Evolutionary conservation across 2,113 vertebrate genomes (phyloP).

Genomic region (Mastomys natalensis): DNA sequence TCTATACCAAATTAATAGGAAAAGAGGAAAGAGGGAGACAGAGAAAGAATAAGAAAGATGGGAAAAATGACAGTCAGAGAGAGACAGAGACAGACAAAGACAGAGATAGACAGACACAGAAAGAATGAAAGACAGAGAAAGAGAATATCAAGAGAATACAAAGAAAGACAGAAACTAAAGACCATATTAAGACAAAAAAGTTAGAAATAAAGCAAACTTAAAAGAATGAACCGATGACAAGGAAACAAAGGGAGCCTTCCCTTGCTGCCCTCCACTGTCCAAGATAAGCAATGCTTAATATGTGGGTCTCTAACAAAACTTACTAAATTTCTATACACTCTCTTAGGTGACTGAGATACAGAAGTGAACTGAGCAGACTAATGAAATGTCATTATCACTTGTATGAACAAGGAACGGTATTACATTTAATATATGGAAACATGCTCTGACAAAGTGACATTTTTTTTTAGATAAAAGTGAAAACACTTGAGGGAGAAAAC

Average conservation of each 20-base stretch:
- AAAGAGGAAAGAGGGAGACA: neutral
- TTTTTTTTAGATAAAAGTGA: neutral
- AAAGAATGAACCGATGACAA: neutral
- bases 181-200: neutral
- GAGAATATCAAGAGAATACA: neutral
- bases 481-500: neutral
- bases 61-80: neutral
- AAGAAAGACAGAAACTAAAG: neutral
- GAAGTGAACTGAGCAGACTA: neutral
- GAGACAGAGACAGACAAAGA: neutral
- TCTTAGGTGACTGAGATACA: neutral
- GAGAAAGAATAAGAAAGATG: too few relatives aligned
- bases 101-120: neutral
- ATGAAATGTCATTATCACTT: neutral
- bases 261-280: neutral
- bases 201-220: neutral
- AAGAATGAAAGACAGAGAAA: neutral
- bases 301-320: neutral
- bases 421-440: neutral
- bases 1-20: neutral
- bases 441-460: neutral
- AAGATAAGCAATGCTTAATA: neutral
- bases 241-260: neutral
- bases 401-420: neutral
- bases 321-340: neutral